Percentiles rank a stretch among this genome's conserved stretches.
Evolutionary conservation across 2,113 vertebrate genomes (phyloP).

Genomic region (Oreamnos americanus): DNA sequence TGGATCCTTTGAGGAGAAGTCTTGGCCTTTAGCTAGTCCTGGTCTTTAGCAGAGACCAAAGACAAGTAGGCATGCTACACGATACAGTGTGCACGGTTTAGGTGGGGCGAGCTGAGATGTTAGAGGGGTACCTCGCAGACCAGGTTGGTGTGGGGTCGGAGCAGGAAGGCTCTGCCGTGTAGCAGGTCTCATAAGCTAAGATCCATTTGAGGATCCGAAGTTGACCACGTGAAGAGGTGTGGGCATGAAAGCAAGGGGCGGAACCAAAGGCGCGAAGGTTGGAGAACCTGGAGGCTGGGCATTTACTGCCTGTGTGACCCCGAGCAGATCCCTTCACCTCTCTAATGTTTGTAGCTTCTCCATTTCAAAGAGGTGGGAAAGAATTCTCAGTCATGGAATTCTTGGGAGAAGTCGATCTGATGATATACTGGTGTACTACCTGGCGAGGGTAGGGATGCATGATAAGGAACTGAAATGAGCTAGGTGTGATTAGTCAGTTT

Average conservation of each 20-base stretch:
- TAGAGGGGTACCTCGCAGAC: neutral
- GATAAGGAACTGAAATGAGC: neutral
- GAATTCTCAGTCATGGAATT: neutral
- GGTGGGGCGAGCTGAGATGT: neutral
- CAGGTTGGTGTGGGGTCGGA: rapidly evolving
- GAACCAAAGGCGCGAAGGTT: neutral
- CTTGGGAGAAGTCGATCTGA: neutral
- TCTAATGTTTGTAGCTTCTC: neutral
- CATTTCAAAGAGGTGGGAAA: neutral
- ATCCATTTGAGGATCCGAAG: neutral
- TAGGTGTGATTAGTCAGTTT: neutral
- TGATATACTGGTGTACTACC: neutral
- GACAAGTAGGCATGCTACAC: neutral
- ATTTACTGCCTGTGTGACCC: neutral
- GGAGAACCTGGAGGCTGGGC: neutral
- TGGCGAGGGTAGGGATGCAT: neutral
- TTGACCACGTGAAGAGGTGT: no score
- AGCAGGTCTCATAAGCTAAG: neutral
- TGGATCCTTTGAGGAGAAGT: neutral
- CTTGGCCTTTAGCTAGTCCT: neutral
- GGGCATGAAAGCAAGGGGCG: neutral
- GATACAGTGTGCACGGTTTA: rapidly evolving
- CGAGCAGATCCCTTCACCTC: neutral
- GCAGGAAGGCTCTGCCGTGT: no score
- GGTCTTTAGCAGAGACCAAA: neutral